Base-by-base conservation (phyloP, 2,113 vertebrate genomes). In the Pipra filicauda region DNA sequence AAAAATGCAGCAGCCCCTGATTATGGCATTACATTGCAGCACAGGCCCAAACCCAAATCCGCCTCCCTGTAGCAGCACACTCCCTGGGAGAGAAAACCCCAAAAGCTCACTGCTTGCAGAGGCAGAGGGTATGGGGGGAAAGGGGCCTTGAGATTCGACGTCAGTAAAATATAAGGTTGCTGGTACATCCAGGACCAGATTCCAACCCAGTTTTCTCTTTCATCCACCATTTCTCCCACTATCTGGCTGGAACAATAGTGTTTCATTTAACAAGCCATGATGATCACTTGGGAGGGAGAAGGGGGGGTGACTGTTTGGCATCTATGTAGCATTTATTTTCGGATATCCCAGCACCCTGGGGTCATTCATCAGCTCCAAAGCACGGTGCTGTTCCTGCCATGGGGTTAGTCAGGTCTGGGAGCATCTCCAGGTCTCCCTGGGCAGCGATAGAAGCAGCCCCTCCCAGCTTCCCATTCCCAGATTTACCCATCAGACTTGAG, bases 1-100 rank as follows among this genome's bases (percentile, higher is more conserved):
- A 78, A 94, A 96, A 97, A 86, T 65, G 83, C 88, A 49, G 88
- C 95, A 96, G 82, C 73, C 90, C 72, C 61, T 95, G 82, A 96
- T 93, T 97, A 91, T 87, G 95, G 92, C 92, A 90, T 93, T 84
- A 84, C 83, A 74, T 52, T 75, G 92, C 72, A 90, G 52, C 52
- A 67, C 75, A 90, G 76, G 85, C 79, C 95, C 90, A 93, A 93
- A 94, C 88, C 92, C 72, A 78, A 92, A 75, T 35, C 79, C 1
- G 4, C 91, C 83, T 93, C 85, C 69, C 66, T 62, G 37, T 5
- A 93, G 88, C 67, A 83, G 82, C 3, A 0, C 37, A n/a, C 31
- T 70, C 1, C 1, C 62, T 75, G 84, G 76, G 83, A 91, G 82
- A 95, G 83, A 86, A 93, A 94, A 72, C 26, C 65, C 79, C 67